A percentile compares a stretch with the other conserved stretches of the same genome.
phyloP scores from a whole-genome alignment of 2,113 vertebrate species.

The Callipepla californica region DNA sequence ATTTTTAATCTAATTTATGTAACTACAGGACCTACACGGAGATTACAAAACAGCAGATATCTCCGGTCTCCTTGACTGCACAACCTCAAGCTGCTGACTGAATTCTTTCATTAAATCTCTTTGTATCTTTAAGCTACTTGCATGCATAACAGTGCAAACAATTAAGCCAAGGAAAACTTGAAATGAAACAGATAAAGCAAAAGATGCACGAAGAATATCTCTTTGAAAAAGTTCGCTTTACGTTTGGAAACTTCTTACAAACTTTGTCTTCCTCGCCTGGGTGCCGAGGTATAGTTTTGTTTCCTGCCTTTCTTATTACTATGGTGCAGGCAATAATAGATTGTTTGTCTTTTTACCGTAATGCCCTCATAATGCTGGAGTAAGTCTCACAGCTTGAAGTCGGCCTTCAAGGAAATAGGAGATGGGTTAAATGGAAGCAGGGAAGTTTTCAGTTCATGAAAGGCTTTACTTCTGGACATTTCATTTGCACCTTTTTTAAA shows the following conservation, averaged over 20 bases:
- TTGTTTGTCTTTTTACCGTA: neutral
- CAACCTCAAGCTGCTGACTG: neutral
- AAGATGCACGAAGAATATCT: fast-evolving
- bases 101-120: conserved; percentile 33
- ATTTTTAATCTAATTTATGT: neutral
- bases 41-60: neutral
- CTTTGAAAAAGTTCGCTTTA: neutral
- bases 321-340: neutral
- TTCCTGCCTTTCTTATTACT: neutral
- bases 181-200: neutral
- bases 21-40: neutral
- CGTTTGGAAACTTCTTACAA: neutral
- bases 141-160: neutral
- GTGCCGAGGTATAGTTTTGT: neutral
- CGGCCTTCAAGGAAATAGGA: neutral
- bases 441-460: neutral
- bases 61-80: neutral
- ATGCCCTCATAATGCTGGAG: neutral
- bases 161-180: neutral
- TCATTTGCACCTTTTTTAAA: neutral
- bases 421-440: neutral
- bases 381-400: neutral
- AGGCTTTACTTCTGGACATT: neutral
- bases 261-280: neutral
- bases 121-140: neutral